A percentile compares a stretch with the other conserved stretches of the same genome.
Conservation (phyloP, 2,113 vertebrate species). For the Misgurnus anguillicaudatus region DNA sequence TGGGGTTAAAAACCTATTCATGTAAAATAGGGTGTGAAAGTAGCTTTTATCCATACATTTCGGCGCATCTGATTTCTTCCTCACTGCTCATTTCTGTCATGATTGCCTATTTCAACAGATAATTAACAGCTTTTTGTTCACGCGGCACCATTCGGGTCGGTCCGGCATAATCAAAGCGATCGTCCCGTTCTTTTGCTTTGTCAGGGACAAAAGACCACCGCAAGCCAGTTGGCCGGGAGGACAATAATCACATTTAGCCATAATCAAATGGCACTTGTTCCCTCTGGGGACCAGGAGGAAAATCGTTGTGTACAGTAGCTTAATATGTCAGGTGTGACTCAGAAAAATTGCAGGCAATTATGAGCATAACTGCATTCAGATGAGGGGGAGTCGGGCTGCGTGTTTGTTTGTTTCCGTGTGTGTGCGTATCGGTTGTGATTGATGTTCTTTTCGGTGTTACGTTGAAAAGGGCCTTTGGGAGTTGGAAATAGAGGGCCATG, state of each 20-base stretch:
- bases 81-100: neutral
- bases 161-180: conserved; percentile 39
- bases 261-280: conserved; percentile 57
- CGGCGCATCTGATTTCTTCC: neutral
- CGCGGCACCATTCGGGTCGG: conserved; percentile 38
- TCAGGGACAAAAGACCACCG: conserved; percentile 35
- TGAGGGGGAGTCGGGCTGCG: neutral
- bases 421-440: neutral
- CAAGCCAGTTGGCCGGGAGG: conserved; percentile 10
- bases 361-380: conserved; percentile 5
- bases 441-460: conserved; percentile 24
- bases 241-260: conserved; percentile 56
- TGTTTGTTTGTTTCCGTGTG: conserved; percentile 11
- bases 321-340: conserved; percentile 54
- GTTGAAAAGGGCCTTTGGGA: conserved; percentile 1
- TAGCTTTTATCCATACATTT: neutral
- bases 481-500: neutral
- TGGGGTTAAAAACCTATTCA: neutral
- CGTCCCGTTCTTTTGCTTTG: conserved; percentile 24
- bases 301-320: conserved; percentile 52
- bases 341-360: conserved; percentile 52
- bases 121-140: conserved; percentile 54
- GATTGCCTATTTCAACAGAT: conserved; percentile 54
- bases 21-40: neutral
- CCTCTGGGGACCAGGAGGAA: conserved; percentile 41